phyloP scores from a whole-genome alignment of 2,113 vertebrate genomes.

The Zosterops borbonicus region DNA sequence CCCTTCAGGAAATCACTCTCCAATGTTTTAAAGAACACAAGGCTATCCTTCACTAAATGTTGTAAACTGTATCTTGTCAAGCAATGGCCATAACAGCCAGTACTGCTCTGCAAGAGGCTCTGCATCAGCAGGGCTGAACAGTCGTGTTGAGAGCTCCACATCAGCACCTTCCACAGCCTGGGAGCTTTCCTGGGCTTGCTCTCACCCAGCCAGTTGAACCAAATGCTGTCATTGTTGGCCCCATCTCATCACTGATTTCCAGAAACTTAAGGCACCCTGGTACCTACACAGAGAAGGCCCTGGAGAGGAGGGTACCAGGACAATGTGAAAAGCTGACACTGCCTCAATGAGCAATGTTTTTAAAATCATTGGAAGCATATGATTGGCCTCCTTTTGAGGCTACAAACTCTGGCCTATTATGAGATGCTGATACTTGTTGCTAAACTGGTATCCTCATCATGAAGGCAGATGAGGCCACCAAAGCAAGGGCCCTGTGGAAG shows the following conservation, averaged over 20 bases:
- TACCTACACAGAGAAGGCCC: background rate
- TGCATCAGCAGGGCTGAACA: background rate
- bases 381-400: background rate
- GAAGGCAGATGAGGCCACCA: background rate
- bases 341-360: background rate
- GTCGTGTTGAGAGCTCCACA: background rate
- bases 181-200: background rate
- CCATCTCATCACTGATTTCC: background rate
- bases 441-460: background rate
- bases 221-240: rapidly evolving
- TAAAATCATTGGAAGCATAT: background rate
- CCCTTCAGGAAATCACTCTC: background rate
- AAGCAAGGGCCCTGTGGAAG: background rate
- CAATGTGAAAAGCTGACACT: background rate
- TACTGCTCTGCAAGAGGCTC: background rate
- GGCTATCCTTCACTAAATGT: background rate
- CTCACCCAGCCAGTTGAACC: rapidly evolving
- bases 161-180: background rate
- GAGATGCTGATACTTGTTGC: background rate
- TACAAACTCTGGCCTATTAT: background rate
- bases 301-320: background rate
- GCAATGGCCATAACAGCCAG: background rate
- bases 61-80: background rate
- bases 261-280: background rate
- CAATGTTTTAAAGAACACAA: background rate